Evolutionary conservation across 2,113 vertebrate species (phyloP).

Genomic region (Chrysochloris asiatica): DNA sequence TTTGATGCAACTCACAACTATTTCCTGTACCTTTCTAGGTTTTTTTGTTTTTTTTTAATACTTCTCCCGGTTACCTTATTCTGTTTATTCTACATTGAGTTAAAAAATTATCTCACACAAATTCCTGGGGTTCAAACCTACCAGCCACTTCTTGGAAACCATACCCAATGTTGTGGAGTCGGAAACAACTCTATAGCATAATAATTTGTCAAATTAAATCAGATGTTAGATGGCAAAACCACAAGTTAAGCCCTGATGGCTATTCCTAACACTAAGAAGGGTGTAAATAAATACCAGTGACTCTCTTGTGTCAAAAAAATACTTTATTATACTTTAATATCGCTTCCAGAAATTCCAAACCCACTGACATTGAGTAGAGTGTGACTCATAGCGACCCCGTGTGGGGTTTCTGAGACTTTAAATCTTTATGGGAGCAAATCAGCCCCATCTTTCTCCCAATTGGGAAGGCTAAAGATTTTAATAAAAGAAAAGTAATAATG

Average conservation of each 20-base stretch:
- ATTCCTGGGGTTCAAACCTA: too few relatives aligned
- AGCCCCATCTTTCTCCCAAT: too few relatives aligned
- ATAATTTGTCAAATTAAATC: background rate
- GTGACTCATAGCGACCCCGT: too few relatives aligned
- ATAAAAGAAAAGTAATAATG: background rate
- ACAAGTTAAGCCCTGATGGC: background rate
- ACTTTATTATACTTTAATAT: background rate
- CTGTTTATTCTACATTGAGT: background rate
- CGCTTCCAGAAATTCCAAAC: too few relatives aligned
- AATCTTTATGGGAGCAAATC: too few relatives aligned
- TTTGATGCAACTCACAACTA: constrained; percentile 1
- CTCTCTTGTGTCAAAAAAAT: background rate
- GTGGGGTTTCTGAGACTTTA: too few relatives aligned
- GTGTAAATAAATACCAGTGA: background rate
- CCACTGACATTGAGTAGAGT: too few relatives aligned
- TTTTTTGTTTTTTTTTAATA: too few relatives aligned
- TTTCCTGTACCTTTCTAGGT: background rate
- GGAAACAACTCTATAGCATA: too few relatives aligned
- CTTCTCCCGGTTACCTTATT: constrained; percentile 4
- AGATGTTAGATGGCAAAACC: background rate
- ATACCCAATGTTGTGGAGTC: too few relatives aligned
- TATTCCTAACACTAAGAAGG: background rate
- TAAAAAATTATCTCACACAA: background rate
- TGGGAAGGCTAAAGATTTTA: background rate
- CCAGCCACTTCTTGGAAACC: too few relatives aligned